These are phyloP conservation scores for Neopipo cinnamomea DNA, from an alignment of 2,113 vertebrate species.

Conservation along the genomic window DNA sequence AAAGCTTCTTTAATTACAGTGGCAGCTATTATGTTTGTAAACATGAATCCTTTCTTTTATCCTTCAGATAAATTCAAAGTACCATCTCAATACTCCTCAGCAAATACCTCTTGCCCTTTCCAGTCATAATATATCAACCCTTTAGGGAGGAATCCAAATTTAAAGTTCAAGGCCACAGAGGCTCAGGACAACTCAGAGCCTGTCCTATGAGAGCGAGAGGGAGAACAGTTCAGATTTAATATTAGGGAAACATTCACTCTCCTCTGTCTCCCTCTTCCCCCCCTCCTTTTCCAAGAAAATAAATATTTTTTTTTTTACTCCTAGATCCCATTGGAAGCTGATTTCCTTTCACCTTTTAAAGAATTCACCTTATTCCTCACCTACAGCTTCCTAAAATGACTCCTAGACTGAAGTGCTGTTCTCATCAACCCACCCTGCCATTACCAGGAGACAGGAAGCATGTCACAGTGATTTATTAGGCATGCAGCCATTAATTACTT, in stretches of 20 bases:
- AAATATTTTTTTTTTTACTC: not conserved
- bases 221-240: not conserved
- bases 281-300: not conserved
- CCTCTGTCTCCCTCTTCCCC: not conserved
- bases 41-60: not conserved
- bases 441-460: not conserved
- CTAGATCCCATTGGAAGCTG: not conserved
- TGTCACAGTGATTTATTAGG: slow-evolving; percentile 28
- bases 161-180: slow-evolving; percentile 8
- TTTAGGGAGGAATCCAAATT: not conserved
- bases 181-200: not conserved
- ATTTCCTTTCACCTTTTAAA: not conserved
- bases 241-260: not conserved
- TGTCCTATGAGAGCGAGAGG: not conserved
- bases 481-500: slow-evolving; percentile 19
- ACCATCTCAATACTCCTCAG: not conserved
- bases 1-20: not conserved
- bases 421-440: not conserved
- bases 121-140: not conserved
- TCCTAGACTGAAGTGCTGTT: not conserved
- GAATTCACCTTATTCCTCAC: not conserved
- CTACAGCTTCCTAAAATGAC: not conserved
- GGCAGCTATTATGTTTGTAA: not conserved
- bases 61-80: not conserved
- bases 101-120: not conserved